Evolutionary conservation across 2,797 vertebrate genomes (phyloP).

Genomic region (Petrocephalus schoutedeni): DNA sequence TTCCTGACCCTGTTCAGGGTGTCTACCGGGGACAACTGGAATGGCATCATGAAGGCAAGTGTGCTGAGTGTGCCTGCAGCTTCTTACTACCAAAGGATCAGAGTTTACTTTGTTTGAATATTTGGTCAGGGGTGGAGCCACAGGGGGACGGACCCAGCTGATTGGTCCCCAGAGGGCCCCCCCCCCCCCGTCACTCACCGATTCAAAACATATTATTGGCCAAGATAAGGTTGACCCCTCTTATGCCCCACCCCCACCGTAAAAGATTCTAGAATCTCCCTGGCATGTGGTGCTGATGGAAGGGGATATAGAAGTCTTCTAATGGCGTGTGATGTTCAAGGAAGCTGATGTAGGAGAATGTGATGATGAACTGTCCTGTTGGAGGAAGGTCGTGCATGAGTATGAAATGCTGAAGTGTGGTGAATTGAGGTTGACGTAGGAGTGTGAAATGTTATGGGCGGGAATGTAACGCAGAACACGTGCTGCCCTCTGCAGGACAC

Average conservation of each 20-base stretch:
- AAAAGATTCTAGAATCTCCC: background rate
- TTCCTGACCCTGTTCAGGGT: slow-evolving; percentile 95
- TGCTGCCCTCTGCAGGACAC: slow-evolving; percentile 50
- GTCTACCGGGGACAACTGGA: slow-evolving; percentile 96
- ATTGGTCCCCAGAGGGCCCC: background rate
- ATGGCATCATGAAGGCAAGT: slow-evolving; percentile 93
- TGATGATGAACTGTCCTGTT: background rate
- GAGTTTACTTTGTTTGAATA: background rate
- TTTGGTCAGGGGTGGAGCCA: background rate
- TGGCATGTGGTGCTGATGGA: background rate
- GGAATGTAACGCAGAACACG: background rate
- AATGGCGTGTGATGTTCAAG: background rate
- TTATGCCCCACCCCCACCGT: background rate
- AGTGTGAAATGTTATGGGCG: background rate
- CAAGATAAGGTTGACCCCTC: background rate
- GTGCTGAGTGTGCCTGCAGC: background rate
- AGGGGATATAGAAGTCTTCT: background rate
- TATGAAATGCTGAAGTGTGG: background rate
- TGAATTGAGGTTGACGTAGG: background rate
- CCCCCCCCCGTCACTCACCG: background rate
- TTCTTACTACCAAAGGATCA: background rate
- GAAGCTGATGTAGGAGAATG: background rate
- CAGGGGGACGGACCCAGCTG: background rate
- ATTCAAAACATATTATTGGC: background rate
- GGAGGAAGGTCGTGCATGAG: background rate